Conservation (phyloP, 2,797 vertebrate species). For the Pangasius mekongensis region DNA sequence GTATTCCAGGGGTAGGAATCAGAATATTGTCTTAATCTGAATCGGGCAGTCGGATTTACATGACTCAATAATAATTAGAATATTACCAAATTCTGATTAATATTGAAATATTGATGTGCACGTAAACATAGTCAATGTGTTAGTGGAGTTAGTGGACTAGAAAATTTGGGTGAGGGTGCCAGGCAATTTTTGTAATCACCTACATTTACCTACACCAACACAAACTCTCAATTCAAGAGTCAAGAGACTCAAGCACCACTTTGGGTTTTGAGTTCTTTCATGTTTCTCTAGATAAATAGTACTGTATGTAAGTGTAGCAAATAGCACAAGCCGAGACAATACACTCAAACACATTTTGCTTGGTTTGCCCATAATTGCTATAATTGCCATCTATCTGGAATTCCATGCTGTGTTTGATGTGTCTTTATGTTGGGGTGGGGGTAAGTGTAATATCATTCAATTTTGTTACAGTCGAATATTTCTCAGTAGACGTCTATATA, state of each 20-base stretch:
- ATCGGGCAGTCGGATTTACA: too few relatives aligned
- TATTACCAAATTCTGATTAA: too few relatives aligned
- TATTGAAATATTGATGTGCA: too few relatives aligned
- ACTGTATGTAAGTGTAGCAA: not conserved
- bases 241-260: not conserved
- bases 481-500: not conserved
- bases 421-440: not conserved
- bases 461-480: not conserved
- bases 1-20: too few relatives aligned
- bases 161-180: not conserved
- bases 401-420: slow-evolving; percentile 28
- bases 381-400: slow-evolving; percentile 41
- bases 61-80: too few relatives aligned
- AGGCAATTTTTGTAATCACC: not conserved
- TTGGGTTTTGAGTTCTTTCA: slow-evolving; percentile 1
- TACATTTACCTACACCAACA: not conserved
- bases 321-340: slow-evolving; percentile 2
- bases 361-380: slow-evolving; percentile 11
- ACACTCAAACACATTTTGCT: slow-evolving; percentile 3
- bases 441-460: slow-evolving; percentile 1
- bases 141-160: not conserved
- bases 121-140: too few relatives aligned
- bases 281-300: slow-evolving; percentile 5
- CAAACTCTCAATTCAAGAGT: not conserved
- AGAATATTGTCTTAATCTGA: too few relatives aligned